Evolutionary conservation across 2,888 invertebrate species (phyloP).

Genomic region (Tortrix viridana): DNA sequence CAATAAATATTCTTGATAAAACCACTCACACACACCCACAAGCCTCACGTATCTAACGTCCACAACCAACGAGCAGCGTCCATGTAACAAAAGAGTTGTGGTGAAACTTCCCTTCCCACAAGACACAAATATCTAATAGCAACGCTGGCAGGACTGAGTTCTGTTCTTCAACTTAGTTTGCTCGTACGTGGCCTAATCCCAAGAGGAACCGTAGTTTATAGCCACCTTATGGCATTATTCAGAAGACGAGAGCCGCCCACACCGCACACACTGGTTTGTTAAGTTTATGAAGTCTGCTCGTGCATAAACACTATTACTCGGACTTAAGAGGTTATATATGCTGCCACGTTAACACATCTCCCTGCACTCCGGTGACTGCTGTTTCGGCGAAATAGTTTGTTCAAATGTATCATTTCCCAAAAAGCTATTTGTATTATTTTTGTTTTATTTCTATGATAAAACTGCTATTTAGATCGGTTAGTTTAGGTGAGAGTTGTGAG

Average conservation of each 20-base stretch:
- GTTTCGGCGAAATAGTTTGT: too few species aligned
- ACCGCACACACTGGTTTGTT: background rate
- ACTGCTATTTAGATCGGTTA: too few species aligned
- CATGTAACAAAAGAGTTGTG: slow-evolving; percentile 19
- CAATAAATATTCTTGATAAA: background rate
- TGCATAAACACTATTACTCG: too few species aligned
- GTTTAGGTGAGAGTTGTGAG: too few species aligned
- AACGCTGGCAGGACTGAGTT: slow-evolving; percentile 17
- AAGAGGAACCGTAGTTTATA: slow-evolving; percentile 11
- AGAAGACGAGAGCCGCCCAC: background rate
- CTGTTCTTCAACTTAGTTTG: slow-evolving; percentile 24
- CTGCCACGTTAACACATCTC: too few species aligned
- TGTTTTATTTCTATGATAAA: too few species aligned
- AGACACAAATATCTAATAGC: slow-evolving; percentile 16
- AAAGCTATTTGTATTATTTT: too few species aligned
- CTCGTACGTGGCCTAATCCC: slow-evolving; percentile 11
- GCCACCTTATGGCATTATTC: slow-evolving; percentile 3
- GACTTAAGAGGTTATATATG: too few species aligned
- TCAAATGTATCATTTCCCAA: too few species aligned
- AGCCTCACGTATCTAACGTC: background rate
- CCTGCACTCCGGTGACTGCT: too few species aligned
- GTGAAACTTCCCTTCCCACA: slow-evolving; percentile 11
- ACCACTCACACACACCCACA: background rate
- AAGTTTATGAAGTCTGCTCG: too few species aligned
- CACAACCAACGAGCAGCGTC: slow-evolving; percentile 8